Evolutionary conservation across 2,797 vertebrate species (phyloP).

Genomic region (Leuciscus waleckii): DNA sequence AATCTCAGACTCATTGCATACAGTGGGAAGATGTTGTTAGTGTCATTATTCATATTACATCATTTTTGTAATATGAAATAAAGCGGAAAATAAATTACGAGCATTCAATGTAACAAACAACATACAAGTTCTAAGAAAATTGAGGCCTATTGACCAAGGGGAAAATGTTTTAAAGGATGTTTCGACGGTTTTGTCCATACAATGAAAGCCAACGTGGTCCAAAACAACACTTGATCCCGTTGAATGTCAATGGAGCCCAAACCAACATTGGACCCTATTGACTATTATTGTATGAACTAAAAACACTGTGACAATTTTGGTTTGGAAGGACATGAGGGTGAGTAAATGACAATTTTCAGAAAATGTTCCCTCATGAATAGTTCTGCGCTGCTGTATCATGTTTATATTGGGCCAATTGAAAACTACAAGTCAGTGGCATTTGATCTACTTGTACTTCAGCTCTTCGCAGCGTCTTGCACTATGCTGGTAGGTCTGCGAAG

Average conservation of each 20-base stretch:
- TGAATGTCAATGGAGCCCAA: background rate
- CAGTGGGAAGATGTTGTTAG: no score
- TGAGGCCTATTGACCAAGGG: no score
- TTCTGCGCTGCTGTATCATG: background rate
- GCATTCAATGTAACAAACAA: background rate
- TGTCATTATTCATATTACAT: no score
- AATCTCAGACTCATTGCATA: no score
- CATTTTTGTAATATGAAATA: no score
- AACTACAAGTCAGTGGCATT: constrained; percentile 3
- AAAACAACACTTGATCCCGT: background rate
- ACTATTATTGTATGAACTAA: background rate
- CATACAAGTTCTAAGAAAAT: no score
- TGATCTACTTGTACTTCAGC: constrained; percentile 33
- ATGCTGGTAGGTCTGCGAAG: constrained; percentile 63
- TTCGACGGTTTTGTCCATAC: background rate
- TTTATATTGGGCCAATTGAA: background rate
- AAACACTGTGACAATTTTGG: background rate
- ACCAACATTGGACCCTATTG: background rate
- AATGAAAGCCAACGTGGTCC: background rate
- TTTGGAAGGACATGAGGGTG: background rate
- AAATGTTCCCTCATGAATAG: background rate
- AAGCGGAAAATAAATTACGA: background rate
- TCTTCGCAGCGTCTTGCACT: constrained; percentile 58
- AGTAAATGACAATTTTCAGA: background rate
- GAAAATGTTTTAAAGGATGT: no score